phyloP scores from a whole-genome alignment of 2,113 vertebrate species.

The Xenotilapia caudafasciata region DNA sequence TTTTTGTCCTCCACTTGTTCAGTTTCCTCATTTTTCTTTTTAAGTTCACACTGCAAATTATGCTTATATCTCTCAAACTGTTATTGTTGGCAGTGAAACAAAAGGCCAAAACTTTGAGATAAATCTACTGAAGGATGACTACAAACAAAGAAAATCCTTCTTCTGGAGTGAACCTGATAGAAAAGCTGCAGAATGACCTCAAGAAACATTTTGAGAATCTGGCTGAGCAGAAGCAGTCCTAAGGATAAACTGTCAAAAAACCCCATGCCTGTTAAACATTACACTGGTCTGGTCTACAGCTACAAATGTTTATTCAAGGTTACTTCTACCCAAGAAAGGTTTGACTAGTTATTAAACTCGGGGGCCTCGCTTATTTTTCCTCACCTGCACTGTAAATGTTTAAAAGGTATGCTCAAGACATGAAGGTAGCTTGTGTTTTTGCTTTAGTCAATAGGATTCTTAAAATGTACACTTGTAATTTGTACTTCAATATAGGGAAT shows the following conservation, averaged over 20 bases:
- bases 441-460: neutral
- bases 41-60: neutral
- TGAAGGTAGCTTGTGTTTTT: neutral
- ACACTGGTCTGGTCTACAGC: neutral
- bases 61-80: neutral
- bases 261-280: neutral
- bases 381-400: neutral
- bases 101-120: neutral
- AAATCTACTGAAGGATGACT: neutral
- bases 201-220: neutral
- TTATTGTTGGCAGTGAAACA: neutral
- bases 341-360: neutral
- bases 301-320: neutral
- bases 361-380: neutral
- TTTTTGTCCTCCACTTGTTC: neutral
- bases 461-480: neutral
- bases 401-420: neutral
- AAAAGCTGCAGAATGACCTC: neutral
- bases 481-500: neutral
- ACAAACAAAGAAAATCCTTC: neutral
- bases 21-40: neutral
- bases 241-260: neutral
- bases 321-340: neutral
- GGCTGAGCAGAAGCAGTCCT: neutral
- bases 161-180: neutral